Evolutionary conservation across 2,888 invertebrate species (phyloP), one percentile per base, ranked within the genome.

Genomic region (Trachelus iudaicus): DNA sequence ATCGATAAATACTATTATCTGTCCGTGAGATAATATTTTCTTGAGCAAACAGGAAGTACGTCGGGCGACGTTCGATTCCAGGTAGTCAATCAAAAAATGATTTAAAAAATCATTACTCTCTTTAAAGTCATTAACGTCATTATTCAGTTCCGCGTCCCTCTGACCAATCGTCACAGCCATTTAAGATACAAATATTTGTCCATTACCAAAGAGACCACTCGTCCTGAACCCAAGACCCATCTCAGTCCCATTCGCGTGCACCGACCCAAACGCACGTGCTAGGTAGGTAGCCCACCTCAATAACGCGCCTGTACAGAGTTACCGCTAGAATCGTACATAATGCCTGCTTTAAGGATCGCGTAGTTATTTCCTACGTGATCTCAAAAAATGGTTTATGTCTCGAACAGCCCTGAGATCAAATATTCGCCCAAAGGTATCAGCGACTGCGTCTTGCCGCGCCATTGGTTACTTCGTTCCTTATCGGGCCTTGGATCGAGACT

Each of bases 401-500:
- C 12, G 71, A 71, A 33, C 71, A 71, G 71, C 71, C 71, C 71
- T 71, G 71, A 71, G 71, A 31, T 31, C 30, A 71, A 71, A 71
- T 34, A 34, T 33, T 71, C 71, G 71, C 71, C 31, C 33, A 71
- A 71, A 71, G 71, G 71, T 71, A 71, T 71, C 33, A 56, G 9
- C 56, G 23, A 56, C 56, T 23, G 71, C 23, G 12, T 34, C 15
- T 23, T 31, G 13, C 13, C 71, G 71, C 31, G 33, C 71, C 13
- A 31, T 31, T 34, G 71, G 71, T 31, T 15, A 11, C 12, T 30
- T 34, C 33, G 31, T 30, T 71, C 31, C 11, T 23, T 71, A 71
- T 71, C 71, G 34, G 71, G 71, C 71, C 71, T 71, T 71, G 71
- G 71, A 71, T 71, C 71, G 71, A 23, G 71, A 31, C 31, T 71